phyloP scores from a whole-genome alignment of 2,797 vertebrate species.

The Strix occidentalis region DNA sequence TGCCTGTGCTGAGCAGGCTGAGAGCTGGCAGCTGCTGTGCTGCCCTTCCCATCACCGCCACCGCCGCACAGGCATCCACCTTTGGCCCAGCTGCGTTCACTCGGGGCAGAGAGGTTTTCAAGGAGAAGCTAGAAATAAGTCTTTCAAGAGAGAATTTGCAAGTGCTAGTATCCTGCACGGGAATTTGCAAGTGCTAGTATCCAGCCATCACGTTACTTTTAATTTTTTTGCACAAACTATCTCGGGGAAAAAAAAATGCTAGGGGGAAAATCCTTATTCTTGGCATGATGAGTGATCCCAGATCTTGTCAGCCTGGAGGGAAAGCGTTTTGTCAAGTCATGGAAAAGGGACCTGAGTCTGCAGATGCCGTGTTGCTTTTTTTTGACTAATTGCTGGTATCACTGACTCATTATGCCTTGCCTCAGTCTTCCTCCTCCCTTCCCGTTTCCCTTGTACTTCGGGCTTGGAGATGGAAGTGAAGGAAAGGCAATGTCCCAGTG shows the following conservation, averaged over 20 bases:
- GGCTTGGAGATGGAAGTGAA: background rate
- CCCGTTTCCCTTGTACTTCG: background rate
- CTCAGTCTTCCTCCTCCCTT: background rate
- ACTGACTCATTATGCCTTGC: background rate
- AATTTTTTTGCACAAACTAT: background rate
- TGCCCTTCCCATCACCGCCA: background rate
- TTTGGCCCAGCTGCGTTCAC: background rate
- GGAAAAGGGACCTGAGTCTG: background rate
- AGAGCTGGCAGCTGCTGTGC: accelerated
- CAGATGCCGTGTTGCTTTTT: background rate
- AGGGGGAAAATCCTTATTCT: background rate
- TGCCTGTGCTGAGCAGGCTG: background rate
- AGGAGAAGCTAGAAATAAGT: background rate
- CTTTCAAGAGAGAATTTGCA: background rate
- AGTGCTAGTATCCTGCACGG: background rate
- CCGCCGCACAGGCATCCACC: background rate
- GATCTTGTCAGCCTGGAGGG: background rate
- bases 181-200: background rate
- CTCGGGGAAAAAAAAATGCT: background rate
- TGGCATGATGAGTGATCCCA: background rate
- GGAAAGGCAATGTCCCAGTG: background rate
- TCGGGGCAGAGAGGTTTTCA: background rate
- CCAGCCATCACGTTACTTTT: background rate
- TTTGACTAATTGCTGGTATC: background rate
- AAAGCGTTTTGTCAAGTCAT: background rate